Base-by-base conservation (phyloP, 2,888 invertebrate species). In the Halocaridina rubra region DNA sequence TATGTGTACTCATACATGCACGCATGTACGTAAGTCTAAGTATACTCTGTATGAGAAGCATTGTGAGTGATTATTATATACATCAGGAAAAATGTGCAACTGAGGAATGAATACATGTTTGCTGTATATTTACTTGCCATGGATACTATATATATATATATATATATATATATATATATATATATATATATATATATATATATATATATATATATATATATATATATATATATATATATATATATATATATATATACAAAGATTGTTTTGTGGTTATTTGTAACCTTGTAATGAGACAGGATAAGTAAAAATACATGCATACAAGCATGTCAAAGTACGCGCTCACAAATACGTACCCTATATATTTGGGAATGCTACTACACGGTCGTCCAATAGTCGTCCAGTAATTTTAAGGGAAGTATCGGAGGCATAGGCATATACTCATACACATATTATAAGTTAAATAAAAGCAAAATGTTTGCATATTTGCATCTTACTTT, bases 381-480 rank as follows among this genome's bases (percentile, higher is more conserved):
- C 39, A 22, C 61, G 53, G 81, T 81, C 81, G 81, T 81, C 81
- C 81, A 81, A 57, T 81, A 81, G 81, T 81, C 81, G 81, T 81
- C 81, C 81, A 81, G 46, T 81, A 81, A 71, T 72, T 59, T 72
- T 80, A 80, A 80, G 80, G 78, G 64, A 46, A 13, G 46, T 46
- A 13, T 10, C 46, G 10, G 46, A 46, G 46, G 46, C 46, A 46
- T 10, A 46, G 46, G 46, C 46, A 46, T 46, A 13, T 16, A 13
- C 16, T 16, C 1, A 46, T 46, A 10, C 16, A 46, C n/a, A 77
- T 32, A 30, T 61, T 59, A 77, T 32, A 57, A 59, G 30, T 57
- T 59, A 61, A 77, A 29, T 59, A 77, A 27, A 33, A 77, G 27
- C 27, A 61, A 61, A 27, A 61, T 67, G 30, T 27, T 3, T 8